Base-by-base conservation (phyloP, 1,140 invertebrate genomes). In the Cyclina sinensis region DNA sequence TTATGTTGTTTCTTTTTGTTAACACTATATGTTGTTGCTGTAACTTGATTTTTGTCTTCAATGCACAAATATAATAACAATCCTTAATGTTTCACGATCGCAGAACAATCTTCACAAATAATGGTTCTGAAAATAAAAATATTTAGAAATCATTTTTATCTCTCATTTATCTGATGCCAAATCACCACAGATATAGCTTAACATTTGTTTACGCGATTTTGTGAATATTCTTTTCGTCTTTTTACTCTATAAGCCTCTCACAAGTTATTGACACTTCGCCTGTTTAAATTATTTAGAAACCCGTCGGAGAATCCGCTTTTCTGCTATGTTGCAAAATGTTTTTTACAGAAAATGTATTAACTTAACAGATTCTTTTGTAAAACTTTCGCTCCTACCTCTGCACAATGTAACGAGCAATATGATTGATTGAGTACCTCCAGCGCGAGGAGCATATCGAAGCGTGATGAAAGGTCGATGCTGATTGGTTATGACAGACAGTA, bases 71-170 rank as follows among this genome's bases (percentile, higher is more conserved):
- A 78, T 54, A 35, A 78, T 32, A 54, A 57, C 74, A 78, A 51
- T 78, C 46, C 46, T 18, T 43, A 32, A 9, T 51, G 54, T 78
- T 37, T 54, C 74, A 78, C 74, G 21, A 35, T 35, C 74, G 32
- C 74, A 30, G 16, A 32, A 35, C 16, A 51, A 24, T 78, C 74
- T 78, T 78, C 74, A 54, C 46, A 54, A 35, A 35, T 78, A 78
- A 51, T 51, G 74, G 35, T 51, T 78, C 74, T 78, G 74, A 78
- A 78, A 78, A 78, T 51, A 78, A 78, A 78, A 78, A 78, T 78
- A 78, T 78, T 78, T 78, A 78, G 74, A 78, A 54, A 54, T 78
- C 74, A 78, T 78, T 54, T 78, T 78, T 46, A 51, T 32, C 74
- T 32, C 24, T 35, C 27, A 1, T 14, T 51, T 51, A 78, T n/a